Base-by-base conservation (phyloP, 2,888 invertebrate genomes). In the Neoitamus cyanurus region DNA sequence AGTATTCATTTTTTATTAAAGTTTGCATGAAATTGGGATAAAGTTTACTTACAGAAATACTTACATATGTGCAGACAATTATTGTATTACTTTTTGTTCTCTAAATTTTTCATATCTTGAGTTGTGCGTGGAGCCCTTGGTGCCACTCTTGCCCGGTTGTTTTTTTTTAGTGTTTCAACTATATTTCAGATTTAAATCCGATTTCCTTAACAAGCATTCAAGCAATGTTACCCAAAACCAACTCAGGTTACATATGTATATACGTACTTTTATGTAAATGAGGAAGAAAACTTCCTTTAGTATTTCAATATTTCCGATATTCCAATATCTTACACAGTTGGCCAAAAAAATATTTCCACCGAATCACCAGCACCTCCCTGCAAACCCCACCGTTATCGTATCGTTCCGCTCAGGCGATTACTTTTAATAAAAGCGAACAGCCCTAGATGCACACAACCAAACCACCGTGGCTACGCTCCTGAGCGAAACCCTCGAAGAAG, bases 371-470 rank as follows among this genome's bases (percentile, higher is more conserved):
- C 34, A 25, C 58, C 13, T 11, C 37, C 7, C 4, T 34, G 3
- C 4, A 34, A 34, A 11, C 13, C 58, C 58, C 58, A 20, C 20
- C 58, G 20, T 15, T 5, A 58, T 58, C 58, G 9, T 58, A 58
- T 58, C 58, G 58, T 58, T 58, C 58, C 58, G 58, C 58, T 58
- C 58, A 58, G 58, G 25, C 58, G 58, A 58, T 58, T 58, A 58
- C 58, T 58, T 58, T 58, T 58, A 58, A 58, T 58, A 58, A 58
- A 58, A 20, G 58, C 48, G 48, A 20, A 42, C n/a, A 48, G 15
- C 25, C 25, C 58, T 25, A 9, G 58, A 6, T 58, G 25, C 20
- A 58, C 9, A 15, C 20, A 9, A 6, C 9, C 11, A 25, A 9
- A 0, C 58, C 2, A 20, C 25, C 2, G 9, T 4, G 58, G 2